Conservation (phyloP, 2,888 invertebrate species). For the Calliphora vomitoria region DNA sequence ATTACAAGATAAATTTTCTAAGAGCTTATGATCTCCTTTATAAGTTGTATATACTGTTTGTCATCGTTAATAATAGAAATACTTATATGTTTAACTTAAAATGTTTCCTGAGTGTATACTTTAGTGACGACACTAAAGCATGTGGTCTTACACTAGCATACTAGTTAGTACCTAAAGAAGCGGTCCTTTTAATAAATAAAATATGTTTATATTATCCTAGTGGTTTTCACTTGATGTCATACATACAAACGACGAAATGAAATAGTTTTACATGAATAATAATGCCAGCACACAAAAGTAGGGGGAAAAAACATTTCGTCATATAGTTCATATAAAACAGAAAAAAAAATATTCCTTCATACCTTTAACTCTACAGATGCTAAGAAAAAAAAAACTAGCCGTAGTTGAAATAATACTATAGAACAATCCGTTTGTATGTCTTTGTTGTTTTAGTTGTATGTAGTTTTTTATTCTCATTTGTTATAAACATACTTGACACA, state of each 20-base stretch:
- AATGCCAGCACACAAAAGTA: neutral
- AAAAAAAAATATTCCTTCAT: neutral
- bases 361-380: neutral
- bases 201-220: constrained; percentile 11
- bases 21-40: too few species aligned
- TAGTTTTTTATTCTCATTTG: neutral
- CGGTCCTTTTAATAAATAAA: constrained; percentile 19
- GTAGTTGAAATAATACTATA: neutral
- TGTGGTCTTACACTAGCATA: neutral
- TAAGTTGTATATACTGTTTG: too few species aligned
- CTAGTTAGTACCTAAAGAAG: neutral
- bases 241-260: neutral
- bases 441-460: neutral
- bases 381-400: neutral
- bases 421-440: neutral
- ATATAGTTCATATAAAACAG: neutral
- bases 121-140: neutral
- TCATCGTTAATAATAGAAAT: too few species aligned
- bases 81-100: too few species aligned
- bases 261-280: neutral
- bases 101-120: neutral
- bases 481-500: neutral
- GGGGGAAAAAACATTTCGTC: neutral
- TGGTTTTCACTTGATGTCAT: constrained; percentile 17
- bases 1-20: too few species aligned